Evolutionary conservation across 1,140 invertebrate genomes (phyloP), one percentile per base, ranked within the genome.

Genomic region (Wasmannia auropunctata): DNA sequence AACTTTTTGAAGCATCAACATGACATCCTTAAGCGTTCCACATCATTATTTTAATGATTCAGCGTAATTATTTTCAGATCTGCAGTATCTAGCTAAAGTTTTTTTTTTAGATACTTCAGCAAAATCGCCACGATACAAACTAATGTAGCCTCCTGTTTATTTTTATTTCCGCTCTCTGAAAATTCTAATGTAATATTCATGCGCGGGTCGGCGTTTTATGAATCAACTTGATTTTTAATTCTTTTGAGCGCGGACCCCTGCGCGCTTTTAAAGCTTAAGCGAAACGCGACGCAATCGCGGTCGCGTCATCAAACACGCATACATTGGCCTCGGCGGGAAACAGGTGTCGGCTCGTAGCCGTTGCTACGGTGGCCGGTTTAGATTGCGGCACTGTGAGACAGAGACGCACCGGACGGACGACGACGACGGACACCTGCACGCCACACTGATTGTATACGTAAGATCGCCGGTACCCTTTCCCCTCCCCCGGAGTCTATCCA

Each of bases 391-490:
- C 85, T 88, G 91, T 91, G 16, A 49, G 14, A 51, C 0, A 51
- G 90, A 90, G 90, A 90, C 91, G 89, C 76, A 77, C 31, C 65
- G 84, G 80, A 89, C 88, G 90, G 67, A 60, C 58, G 56, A 88
- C 86, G 87, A 88, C 90, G 88, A 88, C 89, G 92, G 92, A 94
- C 93, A 94, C 93, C 93, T 93, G 93, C 93, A 91, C 90, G 90
- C 89, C 92, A 91, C 92, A 91, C 90, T 90, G 92, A 93, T 93
- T 93, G 88, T 90, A 46, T 46, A 88, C 86, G 85, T 87, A 91
- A 92, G 89, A 92, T 93, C 88, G 83, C 69, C 7, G 37, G 22
- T 80, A 37, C 16, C 75, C 79, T 86, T 79, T 84, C 63, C 16
- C 75, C 79, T 86, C 76, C 85, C 63, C 58, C 80, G 69, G 22